Percentiles rank a stretch among this genome's conserved stretches.
phyloP scores from a whole-genome alignment of 2,888 invertebrate species.

The Tipula lateralis region DNA sequence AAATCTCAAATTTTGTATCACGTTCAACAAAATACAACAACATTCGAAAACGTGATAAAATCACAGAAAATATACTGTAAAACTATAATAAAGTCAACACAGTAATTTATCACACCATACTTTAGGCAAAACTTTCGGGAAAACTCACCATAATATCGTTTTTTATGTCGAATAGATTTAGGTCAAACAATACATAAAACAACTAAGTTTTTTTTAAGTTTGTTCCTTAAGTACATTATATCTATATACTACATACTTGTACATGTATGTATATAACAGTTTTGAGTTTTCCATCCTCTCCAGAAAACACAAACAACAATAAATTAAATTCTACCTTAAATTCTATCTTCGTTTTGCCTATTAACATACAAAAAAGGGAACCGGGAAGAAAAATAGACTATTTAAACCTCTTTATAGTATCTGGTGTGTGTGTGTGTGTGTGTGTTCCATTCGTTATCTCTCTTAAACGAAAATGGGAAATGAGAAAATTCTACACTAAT shows the following conservation, averaged over 20 bases:
- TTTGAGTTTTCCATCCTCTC: neutral
- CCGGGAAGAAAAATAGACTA: neutral
- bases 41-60: neutral
- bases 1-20: neutral
- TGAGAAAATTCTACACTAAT: neutral
- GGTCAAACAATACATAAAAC: neutral
- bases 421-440: neutral
- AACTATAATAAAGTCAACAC: neutral
- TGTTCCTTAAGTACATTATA: neutral
- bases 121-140: neutral
- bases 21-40: neutral
- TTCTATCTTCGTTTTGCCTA: slow-evolving; percentile 1
- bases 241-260: neutral
- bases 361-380: neutral
- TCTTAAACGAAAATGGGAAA: neutral
- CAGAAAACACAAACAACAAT: neutral
- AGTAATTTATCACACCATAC: neutral
- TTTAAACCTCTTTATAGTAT: neutral
- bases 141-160: neutral
- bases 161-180: slow-evolving; percentile 12
- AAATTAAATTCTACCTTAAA: neutral
- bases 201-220: neutral
- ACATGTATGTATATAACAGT: neutral
- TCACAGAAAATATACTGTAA: neutral
- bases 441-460: neutral